These are phyloP conservation scores for Scaptomyza flava DNA, from an alignment of 2,888 invertebrate species.

Conservation along the genomic window DNA sequence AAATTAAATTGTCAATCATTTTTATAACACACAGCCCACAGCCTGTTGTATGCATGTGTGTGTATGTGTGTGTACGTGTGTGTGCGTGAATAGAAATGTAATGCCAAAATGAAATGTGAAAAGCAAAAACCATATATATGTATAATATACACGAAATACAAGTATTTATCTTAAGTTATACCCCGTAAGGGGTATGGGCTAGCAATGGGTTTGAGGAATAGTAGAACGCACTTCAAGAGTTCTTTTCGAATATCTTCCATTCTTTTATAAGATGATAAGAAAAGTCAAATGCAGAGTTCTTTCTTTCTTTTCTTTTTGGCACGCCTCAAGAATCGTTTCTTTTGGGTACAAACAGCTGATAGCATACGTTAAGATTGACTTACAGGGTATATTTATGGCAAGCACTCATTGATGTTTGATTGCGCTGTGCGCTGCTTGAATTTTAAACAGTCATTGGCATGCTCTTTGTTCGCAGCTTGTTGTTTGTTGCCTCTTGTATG, in stretches of 20 bases:
- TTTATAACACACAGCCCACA: constrained; percentile 66
- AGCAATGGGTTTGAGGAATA: not conserved
- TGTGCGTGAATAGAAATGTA: constrained; percentile 70
- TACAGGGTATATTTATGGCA: constrained; percentile 23
- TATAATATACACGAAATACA: constrained; percentile 47
- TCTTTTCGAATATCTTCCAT: no score
- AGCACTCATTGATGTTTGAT: not conserved
- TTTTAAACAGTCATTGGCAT: constrained; percentile 77
- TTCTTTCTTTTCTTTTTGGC: not conserved
- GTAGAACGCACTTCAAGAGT: no score
- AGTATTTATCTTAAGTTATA: constrained; percentile 46
- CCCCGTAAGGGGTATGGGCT: constrained; percentile 5
- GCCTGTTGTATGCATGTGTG: constrained; percentile 5
- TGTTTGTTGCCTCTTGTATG: constrained; percentile 41
- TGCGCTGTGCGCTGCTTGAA: constrained; percentile 49
- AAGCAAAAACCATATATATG: constrained; percentile 37
- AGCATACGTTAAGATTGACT: not conserved
- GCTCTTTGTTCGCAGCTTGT: constrained; percentile 58
- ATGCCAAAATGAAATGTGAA: constrained; percentile 75
- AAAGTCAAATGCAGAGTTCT: no score
- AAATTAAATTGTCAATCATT: constrained; percentile 83
- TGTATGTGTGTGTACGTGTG: constrained; percentile 46
- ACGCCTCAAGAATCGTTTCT: not conserved
- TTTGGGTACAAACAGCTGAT: not conserved
- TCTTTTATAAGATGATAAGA: no score